Evolutionary conservation across 2,888 invertebrate species (phyloP).

Genomic region (Oeneis ivallda): DNA sequence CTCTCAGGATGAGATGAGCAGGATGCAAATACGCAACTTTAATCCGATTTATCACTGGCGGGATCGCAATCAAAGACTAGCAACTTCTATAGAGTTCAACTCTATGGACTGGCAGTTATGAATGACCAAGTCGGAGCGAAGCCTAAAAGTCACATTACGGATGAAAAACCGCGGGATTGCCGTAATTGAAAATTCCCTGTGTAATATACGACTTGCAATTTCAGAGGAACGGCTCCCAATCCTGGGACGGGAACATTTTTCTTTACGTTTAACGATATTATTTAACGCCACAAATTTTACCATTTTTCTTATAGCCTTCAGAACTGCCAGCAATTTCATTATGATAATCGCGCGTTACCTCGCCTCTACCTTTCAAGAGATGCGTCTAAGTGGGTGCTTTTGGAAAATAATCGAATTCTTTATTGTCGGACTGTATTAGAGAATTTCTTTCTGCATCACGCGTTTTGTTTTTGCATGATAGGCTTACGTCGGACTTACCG

Average conservation of each 20-base stretch:
- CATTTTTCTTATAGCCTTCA: constrained; percentile 69
- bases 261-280: constrained; percentile 78
- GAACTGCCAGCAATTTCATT: constrained; percentile 74
- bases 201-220: constrained; percentile 81
- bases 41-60: neutral
- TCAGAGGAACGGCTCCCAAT: constrained; percentile 62
- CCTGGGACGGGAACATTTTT: constrained; percentile 73
- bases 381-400: constrained; percentile 34
- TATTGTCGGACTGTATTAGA: constrained; percentile 17
- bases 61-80: neutral
- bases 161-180: constrained; percentile 80
- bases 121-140: constrained; percentile 69
- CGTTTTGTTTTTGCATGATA: neutral
- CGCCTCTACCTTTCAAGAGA: constrained; percentile 34
- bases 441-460: neutral
- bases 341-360: constrained; percentile 74
- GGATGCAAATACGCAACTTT: neutral
- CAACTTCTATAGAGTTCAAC: constrained; percentile 32
- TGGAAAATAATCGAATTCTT: constrained; percentile 31
- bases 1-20: too few species aligned
- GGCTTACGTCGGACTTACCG: neutral
- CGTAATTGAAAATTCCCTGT: constrained; percentile 81
- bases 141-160: constrained; percentile 79
- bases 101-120: constrained; percentile 59
- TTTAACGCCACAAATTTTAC: constrained; percentile 78